Percentiles rank a stretch among this genome's conserved stretches.
These are phyloP conservation scores for Electrona antarctica DNA, from an alignment of 2,113 vertebrate species.

Conservation along the genomic window DNA sequence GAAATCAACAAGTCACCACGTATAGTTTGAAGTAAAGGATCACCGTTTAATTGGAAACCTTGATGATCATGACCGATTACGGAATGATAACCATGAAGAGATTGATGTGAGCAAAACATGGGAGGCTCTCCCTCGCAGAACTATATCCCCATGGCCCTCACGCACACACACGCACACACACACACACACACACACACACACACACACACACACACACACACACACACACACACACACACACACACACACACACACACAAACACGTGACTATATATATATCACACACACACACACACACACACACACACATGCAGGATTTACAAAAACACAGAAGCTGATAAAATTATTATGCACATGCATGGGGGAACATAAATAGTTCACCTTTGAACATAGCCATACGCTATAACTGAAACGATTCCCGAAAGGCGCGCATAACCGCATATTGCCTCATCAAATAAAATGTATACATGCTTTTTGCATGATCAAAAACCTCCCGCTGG, in stretches of 20 bases:
- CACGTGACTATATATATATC: no score
- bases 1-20: constrained; percentile 96
- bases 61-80: constrained; percentile 79
- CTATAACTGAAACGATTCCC: no score
- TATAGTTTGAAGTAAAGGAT: constrained; percentile 78
- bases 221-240: neutral
- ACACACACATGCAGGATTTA: neutral
- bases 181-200: neutral
- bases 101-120: constrained; percentile 58
- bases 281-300: neutral
- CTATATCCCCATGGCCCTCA: no score
- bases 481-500: constrained; percentile 18
- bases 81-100: constrained; percentile 67
- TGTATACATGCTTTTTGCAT: constrained; percentile 29
- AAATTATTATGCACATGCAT: constrained; percentile 8
- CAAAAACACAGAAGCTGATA: neutral
- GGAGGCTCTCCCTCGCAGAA: no score
- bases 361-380: constrained; percentile 34
- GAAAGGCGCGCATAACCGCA: no score
- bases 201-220: neutral
- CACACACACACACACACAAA: neutral
- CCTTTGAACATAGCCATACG: constrained; percentile 3
- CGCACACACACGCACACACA: neutral
- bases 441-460: constrained; percentile 17
- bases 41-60: constrained; percentile 72